Base-by-base conservation (phyloP, 1,140 invertebrate species). In the Trichoplusia ni region DNA sequence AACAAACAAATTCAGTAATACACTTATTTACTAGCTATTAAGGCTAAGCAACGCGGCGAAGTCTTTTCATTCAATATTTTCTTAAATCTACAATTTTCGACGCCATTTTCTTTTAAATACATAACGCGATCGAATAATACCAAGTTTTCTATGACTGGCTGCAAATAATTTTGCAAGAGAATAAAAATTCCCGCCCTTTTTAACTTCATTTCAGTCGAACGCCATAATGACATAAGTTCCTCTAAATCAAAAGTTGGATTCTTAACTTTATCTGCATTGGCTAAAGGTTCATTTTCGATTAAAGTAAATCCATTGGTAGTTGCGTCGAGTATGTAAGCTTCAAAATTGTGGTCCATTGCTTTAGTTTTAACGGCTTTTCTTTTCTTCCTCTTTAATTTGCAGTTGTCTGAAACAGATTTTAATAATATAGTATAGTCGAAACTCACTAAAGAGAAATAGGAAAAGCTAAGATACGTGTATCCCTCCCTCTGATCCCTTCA, bases 131-230 rank as follows among this genome's bases (percentile, higher is more conserved):
- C 95, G 16, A 93, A 86, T 9, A 95, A 86, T 27, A 96, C 83
- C n/a, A 95, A 75, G 68, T 93, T 94, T 84, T 96, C 95, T 67
- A 94, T 92, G 7, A 94, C 82, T 64, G 90, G 90, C 77, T 94
- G 90, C 33, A 92, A 73, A 51, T 67, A 51, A 38, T 82, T 83
- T 71, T 90, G 85, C 19, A 89, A 59, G 29, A 77, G 53, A 67
- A 90, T 74, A 67, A 81, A 88, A 31, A 87, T 68, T 56, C 77
- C 84, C 2, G 84, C 83, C 68, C 82, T 91, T 83, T 81, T 91
- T 64, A 70, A 90, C 75, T 75, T 93, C 86, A 63, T 25, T 66
- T 33, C 56, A 59, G 69, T 76, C 59, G 84, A 79, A 75, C 64
- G 82, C 82, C 78, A 91, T 37, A 86, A 73, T n/a, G 42, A 29